phyloP scores from a whole-genome alignment of 1,140 invertebrate genomes.

The Ptiloglossa arizonensis region DNA sequence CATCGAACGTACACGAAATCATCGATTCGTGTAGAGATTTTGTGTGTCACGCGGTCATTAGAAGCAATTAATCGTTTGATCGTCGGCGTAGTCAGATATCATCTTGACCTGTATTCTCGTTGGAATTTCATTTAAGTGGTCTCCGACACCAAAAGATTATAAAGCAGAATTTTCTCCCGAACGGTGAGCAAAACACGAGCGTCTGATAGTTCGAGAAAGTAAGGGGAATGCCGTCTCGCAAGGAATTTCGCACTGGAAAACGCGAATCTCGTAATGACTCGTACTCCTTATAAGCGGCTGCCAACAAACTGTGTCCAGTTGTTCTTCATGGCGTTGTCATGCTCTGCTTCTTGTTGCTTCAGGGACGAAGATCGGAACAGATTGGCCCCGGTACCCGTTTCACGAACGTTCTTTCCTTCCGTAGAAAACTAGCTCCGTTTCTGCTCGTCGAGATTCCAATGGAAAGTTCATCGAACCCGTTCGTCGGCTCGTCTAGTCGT shows the following conservation, averaged over 20 bases:
- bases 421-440: conserved; percentile 14
- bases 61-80: no score
- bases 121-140: background rate
- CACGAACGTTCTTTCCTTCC: conserved; percentile 14
- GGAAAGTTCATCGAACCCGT: background rate
- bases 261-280: conserved; percentile 46
- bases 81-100: background rate
- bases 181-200: background rate
- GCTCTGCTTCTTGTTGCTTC: conserved; percentile 68
- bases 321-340: conserved; percentile 62
- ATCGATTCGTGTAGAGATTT: no score
- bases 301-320: conserved; percentile 56
- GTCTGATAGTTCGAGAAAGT: conserved; percentile 46
- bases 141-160: background rate
- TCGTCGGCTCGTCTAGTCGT: background rate
- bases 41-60: no score
- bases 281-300: conserved; percentile 40
- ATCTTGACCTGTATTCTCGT: background rate
- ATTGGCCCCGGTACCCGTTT: conserved; percentile 37
- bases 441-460: background rate
- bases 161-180: background rate
- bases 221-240: conserved; percentile 38
- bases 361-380: conserved; percentile 52
- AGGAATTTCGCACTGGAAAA: conserved; percentile 51
- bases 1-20: no score